Evolutionary conservation across 2,797 vertebrate genomes (phyloP).

Genomic region (Neomorphus geoffroyi): DNA sequence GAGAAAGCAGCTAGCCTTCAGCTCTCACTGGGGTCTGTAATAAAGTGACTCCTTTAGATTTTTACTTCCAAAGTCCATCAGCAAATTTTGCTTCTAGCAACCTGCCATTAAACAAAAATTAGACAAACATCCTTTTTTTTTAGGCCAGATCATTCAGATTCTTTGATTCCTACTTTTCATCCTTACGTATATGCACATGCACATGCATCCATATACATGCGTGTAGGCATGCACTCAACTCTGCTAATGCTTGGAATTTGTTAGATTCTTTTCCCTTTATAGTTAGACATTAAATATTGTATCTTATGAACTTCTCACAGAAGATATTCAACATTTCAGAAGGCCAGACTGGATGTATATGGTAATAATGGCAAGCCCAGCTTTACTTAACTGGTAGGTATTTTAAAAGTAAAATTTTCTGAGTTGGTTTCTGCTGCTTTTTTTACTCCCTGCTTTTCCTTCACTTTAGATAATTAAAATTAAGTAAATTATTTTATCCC

Average conservation of each 20-base stretch:
- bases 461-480: not conserved
- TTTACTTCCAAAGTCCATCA: not conserved
- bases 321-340: not conserved
- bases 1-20: not conserved
- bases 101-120: not conserved
- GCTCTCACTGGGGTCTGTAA: not conserved
- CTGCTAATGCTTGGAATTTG: conserved; percentile 22
- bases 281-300: conserved; percentile 19
- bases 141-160: not conserved
- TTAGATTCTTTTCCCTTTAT: conserved; percentile 50
- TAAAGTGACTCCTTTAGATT: not conserved
- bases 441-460: not conserved
- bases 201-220: not conserved
- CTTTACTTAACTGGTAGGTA: not conserved
- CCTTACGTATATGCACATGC: not conserved
- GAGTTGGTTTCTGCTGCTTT: not conserved
- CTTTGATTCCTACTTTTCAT: not conserved
- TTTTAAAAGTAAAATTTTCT: not conserved
- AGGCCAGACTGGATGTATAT: not conserved
- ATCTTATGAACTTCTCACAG: not conserved
- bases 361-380: not conserved
- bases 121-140: not conserved
- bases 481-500: not conserved
- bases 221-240: not conserved
- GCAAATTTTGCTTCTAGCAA: not conserved